Percentiles rank a stretch among this genome's conserved stretches.
Evolutionary conservation across 2,888 invertebrate genomes (phyloP).

Genomic region (Empis stercorea): DNA sequence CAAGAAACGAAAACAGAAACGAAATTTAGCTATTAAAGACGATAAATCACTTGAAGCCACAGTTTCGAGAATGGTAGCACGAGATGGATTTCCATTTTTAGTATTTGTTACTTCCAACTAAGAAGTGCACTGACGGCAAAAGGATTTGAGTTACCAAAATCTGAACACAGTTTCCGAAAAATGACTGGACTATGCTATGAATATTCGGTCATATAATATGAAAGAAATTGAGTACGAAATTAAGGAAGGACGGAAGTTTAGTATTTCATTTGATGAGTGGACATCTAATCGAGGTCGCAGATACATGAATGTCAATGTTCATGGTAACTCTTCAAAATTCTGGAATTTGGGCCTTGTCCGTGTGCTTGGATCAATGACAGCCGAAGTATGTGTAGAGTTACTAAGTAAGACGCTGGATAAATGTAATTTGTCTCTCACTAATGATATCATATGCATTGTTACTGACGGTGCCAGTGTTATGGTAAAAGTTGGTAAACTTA

Average conservation of each 20-base stretch:
- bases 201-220: neutral
- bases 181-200: constrained; percentile 1
- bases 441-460: neutral
- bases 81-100: constrained; percentile 3
- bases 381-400: constrained; percentile 1
- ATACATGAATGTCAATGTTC: constrained; percentile 6
- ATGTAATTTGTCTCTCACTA: neutral
- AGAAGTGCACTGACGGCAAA: constrained; percentile 2
- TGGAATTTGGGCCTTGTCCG: constrained; percentile 3
- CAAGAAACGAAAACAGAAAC: neutral
- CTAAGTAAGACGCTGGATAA: constrained; percentile 1
- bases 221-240: neutral
- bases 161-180: constrained; percentile 1
- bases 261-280: constrained; percentile 6
- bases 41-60: constrained; percentile 1
- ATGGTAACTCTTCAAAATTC: neutral
- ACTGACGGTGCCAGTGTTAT: neutral
- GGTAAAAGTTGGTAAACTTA: constrained; percentile 3
- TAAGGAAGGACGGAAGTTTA: neutral
- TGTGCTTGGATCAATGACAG: constrained; percentile 1
- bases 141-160: constrained; percentile 3
- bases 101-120: constrained; percentile 3
- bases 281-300: constrained; percentile 2
- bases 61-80: constrained; percentile 3
- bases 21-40: neutral